phyloP scores from a whole-genome alignment of 2,113 vertebrate species.

The Choloepus hoffmanni region DNA sequence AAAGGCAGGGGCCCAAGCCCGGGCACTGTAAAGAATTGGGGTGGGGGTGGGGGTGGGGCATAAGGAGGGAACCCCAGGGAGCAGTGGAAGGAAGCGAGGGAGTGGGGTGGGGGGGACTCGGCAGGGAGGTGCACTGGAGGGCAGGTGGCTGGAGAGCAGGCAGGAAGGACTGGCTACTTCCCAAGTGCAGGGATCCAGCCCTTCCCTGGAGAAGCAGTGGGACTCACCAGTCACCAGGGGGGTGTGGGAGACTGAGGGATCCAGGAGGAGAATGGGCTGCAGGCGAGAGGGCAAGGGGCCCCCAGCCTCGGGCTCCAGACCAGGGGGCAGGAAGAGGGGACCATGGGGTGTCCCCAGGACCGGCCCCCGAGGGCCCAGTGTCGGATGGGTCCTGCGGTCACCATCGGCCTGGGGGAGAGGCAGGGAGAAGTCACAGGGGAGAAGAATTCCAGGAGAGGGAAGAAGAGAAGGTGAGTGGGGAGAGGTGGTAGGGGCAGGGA shows the following conservation, averaged over 20 bases:
- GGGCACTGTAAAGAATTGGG: constrained; percentile 85
- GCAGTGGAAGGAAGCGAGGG: background rate
- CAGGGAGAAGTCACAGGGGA: background rate
- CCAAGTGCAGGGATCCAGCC: background rate
- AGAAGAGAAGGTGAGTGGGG: background rate
- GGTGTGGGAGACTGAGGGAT: constrained; percentile 90
- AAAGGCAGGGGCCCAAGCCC: constrained; percentile 89
- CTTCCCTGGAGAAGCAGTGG: background rate
- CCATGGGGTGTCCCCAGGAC: constrained; percentile 85
- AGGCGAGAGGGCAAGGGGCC: constrained; percentile 87
- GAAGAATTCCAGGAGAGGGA: background rate
- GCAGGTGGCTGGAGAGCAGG: background rate
- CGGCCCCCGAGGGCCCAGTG: constrained; percentile 87
- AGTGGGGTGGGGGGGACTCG: background rate
- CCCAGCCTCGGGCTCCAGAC: constrained; percentile 90
- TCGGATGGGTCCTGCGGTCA: constrained; percentile 84
- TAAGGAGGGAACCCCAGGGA: constrained; percentile 12
- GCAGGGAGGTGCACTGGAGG: background rate
- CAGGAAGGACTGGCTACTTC: background rate
- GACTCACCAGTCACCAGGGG: constrained; percentile 90
- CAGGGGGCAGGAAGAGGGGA: constrained; percentile 89
- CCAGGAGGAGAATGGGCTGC: constrained; percentile 94
- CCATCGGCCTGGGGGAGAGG: constrained; percentile 88
- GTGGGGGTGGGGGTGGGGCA: background rate
- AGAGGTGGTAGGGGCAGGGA: constrained; percentile 49